phyloP scores from a whole-genome alignment of 2,113 vertebrate species.

The Aphyosemion australe region DNA sequence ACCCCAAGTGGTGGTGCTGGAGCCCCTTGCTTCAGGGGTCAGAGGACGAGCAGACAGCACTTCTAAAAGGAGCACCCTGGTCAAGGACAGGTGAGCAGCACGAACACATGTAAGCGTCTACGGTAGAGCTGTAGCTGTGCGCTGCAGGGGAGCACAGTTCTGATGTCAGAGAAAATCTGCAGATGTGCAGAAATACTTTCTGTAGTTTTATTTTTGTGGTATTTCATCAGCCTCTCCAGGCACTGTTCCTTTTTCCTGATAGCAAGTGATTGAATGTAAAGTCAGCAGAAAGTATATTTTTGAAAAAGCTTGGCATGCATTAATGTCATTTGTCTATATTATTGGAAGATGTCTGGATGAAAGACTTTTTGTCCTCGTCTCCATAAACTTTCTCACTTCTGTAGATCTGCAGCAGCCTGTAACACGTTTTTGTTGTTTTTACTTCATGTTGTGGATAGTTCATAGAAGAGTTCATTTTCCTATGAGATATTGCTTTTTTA shows the following conservation, averaged over 20 bases:
- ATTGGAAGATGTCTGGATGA: constrained; percentile 8
- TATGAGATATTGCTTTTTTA: background rate
- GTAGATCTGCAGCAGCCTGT: background rate
- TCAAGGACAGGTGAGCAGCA: constrained; percentile 75
- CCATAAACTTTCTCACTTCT: background rate
- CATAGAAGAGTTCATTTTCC: no score
- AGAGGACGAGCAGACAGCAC: constrained; percentile 61
- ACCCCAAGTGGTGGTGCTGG: constrained; percentile 88
- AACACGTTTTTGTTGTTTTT: background rate
- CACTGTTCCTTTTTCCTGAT: constrained; percentile 1
- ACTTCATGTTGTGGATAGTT: background rate
- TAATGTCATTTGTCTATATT: constrained; percentile 15
- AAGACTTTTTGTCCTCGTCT: constrained; percentile 2
- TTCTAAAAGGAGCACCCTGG: constrained; percentile 51
- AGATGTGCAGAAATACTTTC: constrained; percentile 25
- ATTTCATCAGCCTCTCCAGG: constrained; percentile 32
- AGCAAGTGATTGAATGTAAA: constrained; percentile 23
- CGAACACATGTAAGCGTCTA: background rate
- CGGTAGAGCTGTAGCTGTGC: background rate
- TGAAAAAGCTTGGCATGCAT: constrained; percentile 12
- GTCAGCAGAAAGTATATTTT: constrained; percentile 21
- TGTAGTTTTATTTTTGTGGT: constrained; percentile 22
- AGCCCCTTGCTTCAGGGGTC: constrained; percentile 57
- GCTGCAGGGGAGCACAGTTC: constrained; percentile 2
- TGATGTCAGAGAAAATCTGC: constrained; percentile 16